Base-by-base conservation (phyloP, 2,797 vertebrate species). In the Peromyscus aztecus region DNA sequence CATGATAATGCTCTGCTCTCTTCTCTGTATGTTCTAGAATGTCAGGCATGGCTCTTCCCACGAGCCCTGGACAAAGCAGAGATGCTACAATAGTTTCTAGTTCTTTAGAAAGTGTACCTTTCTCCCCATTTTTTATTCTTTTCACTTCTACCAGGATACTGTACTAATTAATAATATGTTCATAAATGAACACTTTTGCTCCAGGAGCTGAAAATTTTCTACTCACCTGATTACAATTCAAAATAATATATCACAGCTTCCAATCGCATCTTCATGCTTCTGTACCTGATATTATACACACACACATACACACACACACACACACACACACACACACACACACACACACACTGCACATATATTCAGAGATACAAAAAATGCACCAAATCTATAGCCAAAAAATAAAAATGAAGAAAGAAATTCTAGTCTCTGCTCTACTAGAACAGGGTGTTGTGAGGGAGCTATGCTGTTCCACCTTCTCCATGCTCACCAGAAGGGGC, bases 101-200 rank as follows among this genome's bases (percentile, higher is more conserved):
- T 19, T 63, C 34, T 82, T 94, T 83, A 57, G n/a, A 94, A 97
- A 96, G 3, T 27, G 0, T 80, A 91, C 80, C n/a, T 91, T 85
- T 59, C 16, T 89, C 59, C 10, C 92, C 57, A 17, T 57, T 55
- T 34, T 82, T 19, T 81, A 29, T 93, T 57, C 9, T 80, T 78
- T 96, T 92, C 61, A 86, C 31, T 95, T 91, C 49, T 87, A 21
- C 63, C 57, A 78, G 23, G 55, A 87, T 1, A 34, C 14, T 49
- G 9, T 59, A 61, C 31, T 80, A 75, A 94, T 90, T 90, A 96
- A 94, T 89, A 86, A 61, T 40, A 63, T 90, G 88, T 95, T 95
- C 40, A 88, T 34, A 75, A 19, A 91, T 89, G 86, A 94, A 67
- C 43, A 91, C 65, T 92, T 94, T 75, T 81, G 43, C 80, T 94